Conservation (phyloP, 2,888 invertebrate species). For the Nymphalis c-album region DNA sequence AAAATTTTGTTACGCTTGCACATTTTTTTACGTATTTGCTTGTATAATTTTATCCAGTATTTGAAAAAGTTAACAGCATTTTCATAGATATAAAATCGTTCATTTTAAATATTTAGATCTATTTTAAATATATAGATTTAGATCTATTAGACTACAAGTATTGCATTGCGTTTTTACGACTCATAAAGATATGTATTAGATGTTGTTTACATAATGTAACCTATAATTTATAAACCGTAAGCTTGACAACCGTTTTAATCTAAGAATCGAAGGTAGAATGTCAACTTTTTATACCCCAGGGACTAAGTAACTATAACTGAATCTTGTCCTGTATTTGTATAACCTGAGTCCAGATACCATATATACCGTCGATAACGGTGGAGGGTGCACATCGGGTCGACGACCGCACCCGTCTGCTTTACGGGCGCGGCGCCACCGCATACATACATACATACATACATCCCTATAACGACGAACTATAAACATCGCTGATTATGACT, state of each 20-base stretch:
- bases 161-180: not conserved
- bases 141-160: not conserved
- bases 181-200: not conserved
- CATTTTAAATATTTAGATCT: too few species aligned
- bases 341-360: conserved; percentile 70
- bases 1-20: not conserved
- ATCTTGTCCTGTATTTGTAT: conserved; percentile 39
- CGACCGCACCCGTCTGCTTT: conserved; percentile 61
- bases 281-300: conserved; percentile 3
- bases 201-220: not conserved
- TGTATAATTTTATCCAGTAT: not conserved
- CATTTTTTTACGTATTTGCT: not conserved
- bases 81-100: not conserved
- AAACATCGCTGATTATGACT: conserved; percentile 1
- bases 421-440: conserved; percentile 46
- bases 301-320: conserved; percentile 32
- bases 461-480: conserved; percentile 23
- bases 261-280: conserved; percentile 4
- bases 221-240: not conserved
- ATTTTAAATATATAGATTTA: too few species aligned
- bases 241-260: not conserved
- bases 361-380: conserved; percentile 72
- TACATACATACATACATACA: conserved; percentile 32
- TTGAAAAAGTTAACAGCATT: not conserved
- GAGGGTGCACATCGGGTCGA: conserved; percentile 67